These are phyloP conservation scores for Tachycineta bicolor DNA, from an alignment of 2,113 vertebrate species.

Conservation along the genomic window DNA sequence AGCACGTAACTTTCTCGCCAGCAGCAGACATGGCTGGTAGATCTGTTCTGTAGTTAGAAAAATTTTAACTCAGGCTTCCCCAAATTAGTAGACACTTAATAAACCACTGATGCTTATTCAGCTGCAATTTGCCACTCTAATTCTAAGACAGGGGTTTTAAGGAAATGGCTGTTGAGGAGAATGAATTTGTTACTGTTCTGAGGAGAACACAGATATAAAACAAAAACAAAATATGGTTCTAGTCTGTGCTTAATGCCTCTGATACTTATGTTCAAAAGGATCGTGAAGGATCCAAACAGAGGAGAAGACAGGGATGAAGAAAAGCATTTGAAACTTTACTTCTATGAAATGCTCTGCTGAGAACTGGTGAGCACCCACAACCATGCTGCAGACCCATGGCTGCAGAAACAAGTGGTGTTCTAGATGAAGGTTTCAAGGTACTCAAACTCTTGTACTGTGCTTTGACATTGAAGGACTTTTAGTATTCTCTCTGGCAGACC, in stretches of 20 bases:
- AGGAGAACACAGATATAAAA: background rate
- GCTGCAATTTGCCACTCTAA: background rate
- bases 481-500: background rate
- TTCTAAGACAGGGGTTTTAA: background rate
- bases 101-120: background rate
- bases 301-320: background rate
- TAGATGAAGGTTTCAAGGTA: background rate
- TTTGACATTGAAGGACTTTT: background rate
- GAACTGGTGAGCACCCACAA: accelerated
- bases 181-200: background rate
- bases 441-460: background rate
- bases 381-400: accelerated
- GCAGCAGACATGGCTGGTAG: background rate
- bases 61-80: background rate
- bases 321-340: background rate
- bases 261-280: background rate
- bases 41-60: background rate
- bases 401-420: background rate
- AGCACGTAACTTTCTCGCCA: accelerated
- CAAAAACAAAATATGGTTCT: background rate
- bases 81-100: background rate
- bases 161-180: background rate
- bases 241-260: background rate
- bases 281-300: background rate
- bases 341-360: background rate